Conservation (phyloP, 1,140 invertebrate genomes). For the Arctopsyche grandis region DNA sequence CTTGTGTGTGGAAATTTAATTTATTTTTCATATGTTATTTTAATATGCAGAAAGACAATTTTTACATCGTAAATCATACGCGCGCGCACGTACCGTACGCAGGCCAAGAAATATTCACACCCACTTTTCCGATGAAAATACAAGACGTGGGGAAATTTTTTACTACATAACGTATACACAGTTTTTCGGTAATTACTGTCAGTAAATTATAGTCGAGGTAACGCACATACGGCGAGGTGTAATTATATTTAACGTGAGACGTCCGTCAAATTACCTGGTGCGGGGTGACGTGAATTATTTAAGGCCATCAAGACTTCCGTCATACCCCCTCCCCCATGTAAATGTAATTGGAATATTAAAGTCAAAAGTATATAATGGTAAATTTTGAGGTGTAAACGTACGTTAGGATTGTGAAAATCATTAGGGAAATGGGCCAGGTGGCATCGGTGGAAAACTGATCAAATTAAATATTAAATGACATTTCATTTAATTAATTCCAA, state of each 20-base stretch:
- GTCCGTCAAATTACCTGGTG: slow-evolving; percentile 11
- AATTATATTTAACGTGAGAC: slow-evolving; percentile 26
- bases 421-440: too few relatives aligned
- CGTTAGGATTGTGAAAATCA: too few relatives aligned
- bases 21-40: slow-evolving; percentile 2
- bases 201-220: background rate
- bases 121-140: too few relatives aligned
- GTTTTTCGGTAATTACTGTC: background rate
- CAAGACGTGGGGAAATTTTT: too few relatives aligned
- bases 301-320: slow-evolving; percentile 8
- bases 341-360: slow-evolving; percentile 16
- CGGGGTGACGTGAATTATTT: slow-evolving; percentile 9
- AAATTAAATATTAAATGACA: too few relatives aligned
- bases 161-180: too few relatives aligned
- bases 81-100: too few relatives aligned
- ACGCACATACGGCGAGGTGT: background rate
- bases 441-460: too few relatives aligned
- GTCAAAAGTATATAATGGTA: background rate
- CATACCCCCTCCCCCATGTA: background rate
- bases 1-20: background rate
- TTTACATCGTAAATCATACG: too few relatives aligned
- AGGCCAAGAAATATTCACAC: too few relatives aligned
- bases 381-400: background rate
- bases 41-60: too few relatives aligned
- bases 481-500: too few relatives aligned